Conservation (phyloP, 2,113 vertebrate genomes). For the Festucalex cinctus region DNA sequence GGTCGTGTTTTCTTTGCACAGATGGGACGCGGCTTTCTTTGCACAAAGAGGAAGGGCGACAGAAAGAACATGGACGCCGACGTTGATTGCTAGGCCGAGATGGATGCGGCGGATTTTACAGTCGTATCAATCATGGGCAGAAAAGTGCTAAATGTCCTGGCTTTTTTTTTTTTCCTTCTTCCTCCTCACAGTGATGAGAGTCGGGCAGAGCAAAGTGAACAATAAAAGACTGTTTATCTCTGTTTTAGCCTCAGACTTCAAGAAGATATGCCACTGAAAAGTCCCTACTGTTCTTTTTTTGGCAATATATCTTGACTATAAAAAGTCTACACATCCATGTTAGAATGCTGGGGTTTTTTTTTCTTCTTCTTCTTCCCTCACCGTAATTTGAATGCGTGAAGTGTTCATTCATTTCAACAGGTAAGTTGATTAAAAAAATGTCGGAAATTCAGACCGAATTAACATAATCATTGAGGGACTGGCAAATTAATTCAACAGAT, state of each 20-base stretch:
- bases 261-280: background rate
- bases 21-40: constrained; percentile 15
- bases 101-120: constrained; percentile 16
- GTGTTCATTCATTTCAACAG: background rate
- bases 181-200: background rate
- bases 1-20: constrained; percentile 31
- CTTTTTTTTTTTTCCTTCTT: background rate
- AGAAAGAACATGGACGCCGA: constrained; percentile 2
- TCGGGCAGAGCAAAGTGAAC: constrained; percentile 18
- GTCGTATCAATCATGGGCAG: constrained; percentile 20
- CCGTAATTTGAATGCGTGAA: no score
- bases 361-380: no score
- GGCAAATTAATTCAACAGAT: background rate
- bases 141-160: constrained; percentile 19
- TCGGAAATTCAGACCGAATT: background rate
- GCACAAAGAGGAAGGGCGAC: constrained; percentile 6
- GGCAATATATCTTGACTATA: background rate
- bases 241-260: background rate
- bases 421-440: background rate
- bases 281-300: background rate
- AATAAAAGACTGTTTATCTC: background rate
- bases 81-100: constrained; percentile 12
- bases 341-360: background rate
- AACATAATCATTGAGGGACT: background rate
- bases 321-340: background rate